A percentile compares a stretch with the other conserved stretches of the same genome.
Conservation (phyloP, 2,797 vertebrate genomes). For the Acanthis flammea region DNA sequence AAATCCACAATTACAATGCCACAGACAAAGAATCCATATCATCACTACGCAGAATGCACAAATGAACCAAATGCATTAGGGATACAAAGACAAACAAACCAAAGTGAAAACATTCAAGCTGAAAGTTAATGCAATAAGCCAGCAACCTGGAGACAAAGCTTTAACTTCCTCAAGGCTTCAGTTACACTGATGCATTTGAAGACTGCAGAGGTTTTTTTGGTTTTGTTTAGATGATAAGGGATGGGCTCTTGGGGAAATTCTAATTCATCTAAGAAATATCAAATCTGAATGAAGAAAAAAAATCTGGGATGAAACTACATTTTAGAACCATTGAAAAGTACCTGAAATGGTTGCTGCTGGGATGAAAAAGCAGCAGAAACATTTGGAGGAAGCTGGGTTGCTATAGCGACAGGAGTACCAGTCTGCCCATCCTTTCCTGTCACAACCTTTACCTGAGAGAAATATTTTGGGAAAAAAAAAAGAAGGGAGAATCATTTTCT, state of each 20-base stretch:
- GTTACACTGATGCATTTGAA: slow-evolving; percentile 50
- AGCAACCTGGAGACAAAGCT: slow-evolving; percentile 69
- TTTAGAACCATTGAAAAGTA: slow-evolving; percentile 82
- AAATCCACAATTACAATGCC: slow-evolving; percentile 65
- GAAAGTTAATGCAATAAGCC: slow-evolving; percentile 73
- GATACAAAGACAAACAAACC: slow-evolving; percentile 69
- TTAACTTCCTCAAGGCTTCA: slow-evolving; percentile 55
- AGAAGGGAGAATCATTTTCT: slow-evolving; percentile 75
- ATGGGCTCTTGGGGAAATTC: slow-evolving; percentile 67
- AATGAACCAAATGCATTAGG: slow-evolving; percentile 64
- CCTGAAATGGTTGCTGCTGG: slow-evolving; percentile 90
- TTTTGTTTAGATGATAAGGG: slow-evolving; percentile 53
- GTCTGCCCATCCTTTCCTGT: slow-evolving; percentile 97
- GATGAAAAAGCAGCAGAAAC: slow-evolving; percentile 94
- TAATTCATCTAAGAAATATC: slow-evolving; percentile 66
- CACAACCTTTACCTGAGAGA: slow-evolving; percentile 92
- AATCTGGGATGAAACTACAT: slow-evolving; percentile 78
- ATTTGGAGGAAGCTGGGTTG: slow-evolving; percentile 96
- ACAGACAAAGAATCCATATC: slow-evolving; percentile 60
- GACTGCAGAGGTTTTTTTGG: slow-evolving; percentile 27
- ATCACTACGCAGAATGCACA: slow-evolving; percentile 56
- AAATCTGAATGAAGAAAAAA: slow-evolving; percentile 73
- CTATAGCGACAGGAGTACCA: slow-evolving; percentile 95
- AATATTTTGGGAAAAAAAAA: slow-evolving; percentile 74
- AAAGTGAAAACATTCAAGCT: slow-evolving; percentile 70